A percentile compares a stretch with the other conserved stretches of the same genome.
These are phyloP conservation scores for Cyclina sinensis DNA, from an alignment of 1,140 invertebrate genomes.

Conservation along the genomic window DNA sequence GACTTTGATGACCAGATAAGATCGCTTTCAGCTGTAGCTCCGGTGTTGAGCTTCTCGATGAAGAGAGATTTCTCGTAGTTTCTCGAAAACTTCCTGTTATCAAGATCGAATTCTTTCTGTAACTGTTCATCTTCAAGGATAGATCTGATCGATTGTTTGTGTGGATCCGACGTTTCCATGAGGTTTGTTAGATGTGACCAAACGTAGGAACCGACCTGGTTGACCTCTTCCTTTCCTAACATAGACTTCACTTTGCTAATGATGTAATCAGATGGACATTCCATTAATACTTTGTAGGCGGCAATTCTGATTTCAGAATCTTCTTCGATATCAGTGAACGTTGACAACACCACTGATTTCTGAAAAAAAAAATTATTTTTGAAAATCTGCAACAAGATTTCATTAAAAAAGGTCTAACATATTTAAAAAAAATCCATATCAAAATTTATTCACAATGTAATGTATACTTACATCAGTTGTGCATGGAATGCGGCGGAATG, in stretches of 20 bases:
- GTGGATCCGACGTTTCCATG: constrained; percentile 94
- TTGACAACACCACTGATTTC: constrained; percentile 86
- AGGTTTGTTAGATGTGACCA: constrained; percentile 97
- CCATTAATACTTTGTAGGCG: constrained; percentile 95
- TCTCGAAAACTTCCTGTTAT: constrained; percentile 94
- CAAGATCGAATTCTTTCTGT: constrained; percentile 92
- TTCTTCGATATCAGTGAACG: constrained; percentile 91
- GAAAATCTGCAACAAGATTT: too few species aligned
- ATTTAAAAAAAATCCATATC: too few species aligned
- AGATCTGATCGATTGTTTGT: constrained; percentile 93
- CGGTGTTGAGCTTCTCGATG: constrained; percentile 81
- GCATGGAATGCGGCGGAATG: constrained; percentile 91
- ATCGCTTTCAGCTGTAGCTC: constrained; percentile 83
- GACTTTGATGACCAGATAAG: constrained; percentile 96
- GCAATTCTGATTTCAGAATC: constrained; percentile 95
- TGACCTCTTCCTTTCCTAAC: constrained; percentile 92
- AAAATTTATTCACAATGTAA: background rate
- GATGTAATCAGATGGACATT: constrained; percentile 93
- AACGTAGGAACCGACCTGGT: constrained; percentile 98
- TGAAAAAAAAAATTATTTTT: constrained; percentile 56
- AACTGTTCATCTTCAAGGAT: constrained; percentile 92
- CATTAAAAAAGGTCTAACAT: too few species aligned
- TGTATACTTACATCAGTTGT: constrained; percentile 88
- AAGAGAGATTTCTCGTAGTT: constrained; percentile 90
- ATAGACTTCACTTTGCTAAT: constrained; percentile 91